Base-by-base conservation (phyloP, 2,888 invertebrate genomes). In the Heliothis peltigera region DNA sequence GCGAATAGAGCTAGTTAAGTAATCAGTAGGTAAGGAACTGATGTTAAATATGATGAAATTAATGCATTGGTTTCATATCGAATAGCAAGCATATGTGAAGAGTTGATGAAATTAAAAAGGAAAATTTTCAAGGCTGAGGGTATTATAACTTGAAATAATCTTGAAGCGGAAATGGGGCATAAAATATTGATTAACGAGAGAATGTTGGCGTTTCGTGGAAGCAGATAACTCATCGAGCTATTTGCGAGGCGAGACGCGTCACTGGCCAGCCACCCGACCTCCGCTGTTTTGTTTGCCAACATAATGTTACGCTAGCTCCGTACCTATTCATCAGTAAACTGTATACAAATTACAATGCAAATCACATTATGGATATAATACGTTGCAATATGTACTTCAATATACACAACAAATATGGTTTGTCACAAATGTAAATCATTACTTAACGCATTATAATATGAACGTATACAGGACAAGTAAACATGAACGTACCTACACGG, bases 101-200 rank as follows among this genome's bases (percentile, higher is more conserved):
- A 35, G n/a, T 51, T 22, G 35, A n/a, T 17, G 48, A 59, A 64
- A 44, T 22, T 21, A 10, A 25, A 52, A 58, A 56, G 12, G 46
- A 47, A 18, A 56, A 19, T 56, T 64, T 47, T 60, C 42, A 47
- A 44, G 65, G 44, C 51, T 68, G 28, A 68, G 70, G 64, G 69
- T 64, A 58, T 58, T 57, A 22, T 66, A 62, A 58, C 78, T 75
- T 68, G 60, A 79, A 78, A 70, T 48, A 69, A 69, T 64, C 53
- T 72, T 52, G 74, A 66, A 77, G 66, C 72, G 80, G 83, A 86
- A 86, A 84, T 80, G 67, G 77, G 67, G 75, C 76, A 81, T 84
- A 82, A 79, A 82, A 83, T 85, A 86, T 86, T 86, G 81, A 86
- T 84, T 81, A 81, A 76, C 66, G 64, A 60, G 69, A 76, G 73